Evolutionary conservation across 2,888 invertebrate species (phyloP).

Genomic region (Nomada ferruginata): DNA sequence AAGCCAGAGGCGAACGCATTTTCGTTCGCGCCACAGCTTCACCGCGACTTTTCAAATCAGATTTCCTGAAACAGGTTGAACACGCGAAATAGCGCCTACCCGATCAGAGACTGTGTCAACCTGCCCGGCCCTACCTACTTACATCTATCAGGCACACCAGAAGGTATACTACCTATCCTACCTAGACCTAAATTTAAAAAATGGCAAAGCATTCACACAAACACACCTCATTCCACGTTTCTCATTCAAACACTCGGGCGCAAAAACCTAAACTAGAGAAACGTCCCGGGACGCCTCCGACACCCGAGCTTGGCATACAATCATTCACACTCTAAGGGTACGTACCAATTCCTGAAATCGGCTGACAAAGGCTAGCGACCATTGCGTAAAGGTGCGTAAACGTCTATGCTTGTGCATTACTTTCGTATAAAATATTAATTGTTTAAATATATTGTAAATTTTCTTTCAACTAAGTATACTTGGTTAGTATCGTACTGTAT

Average conservation of each 20-base stretch:
- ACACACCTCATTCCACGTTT: conserved; percentile 12
- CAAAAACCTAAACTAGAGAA: conserved; percentile 14
- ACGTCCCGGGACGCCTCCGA: conserved; percentile 18
- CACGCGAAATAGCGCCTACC: conserved; percentile 4
- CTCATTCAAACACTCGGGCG: conserved; percentile 1
- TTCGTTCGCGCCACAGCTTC: not conserved
- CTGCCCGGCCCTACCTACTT: conserved; percentile 18
- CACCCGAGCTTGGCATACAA: not conserved
- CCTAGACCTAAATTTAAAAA: conserved; percentile 16
- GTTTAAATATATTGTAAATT: too few relatives aligned
- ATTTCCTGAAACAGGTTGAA: conserved; percentile 22
- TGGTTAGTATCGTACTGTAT: too few relatives aligned
- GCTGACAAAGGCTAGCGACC: conserved; percentile 6
- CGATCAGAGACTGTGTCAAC: conserved; percentile 12
- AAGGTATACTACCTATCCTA: conserved; percentile 20
- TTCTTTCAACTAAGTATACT: too few relatives aligned
- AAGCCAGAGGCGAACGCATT: not conserved
- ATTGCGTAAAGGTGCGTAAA: not conserved
- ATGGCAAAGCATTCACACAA: conserved; percentile 2
- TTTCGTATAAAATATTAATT: not conserved
- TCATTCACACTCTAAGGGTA: conserved; percentile 17
- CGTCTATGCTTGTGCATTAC: not conserved
- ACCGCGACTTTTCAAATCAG: not conserved
- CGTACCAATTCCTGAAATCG: conserved; percentile 27
- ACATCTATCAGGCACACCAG: not conserved